Evolutionary conservation across 1,140 invertebrate species (phyloP), one percentile per base, ranked within the genome.

Genomic region (Manduca sexta): DNA sequence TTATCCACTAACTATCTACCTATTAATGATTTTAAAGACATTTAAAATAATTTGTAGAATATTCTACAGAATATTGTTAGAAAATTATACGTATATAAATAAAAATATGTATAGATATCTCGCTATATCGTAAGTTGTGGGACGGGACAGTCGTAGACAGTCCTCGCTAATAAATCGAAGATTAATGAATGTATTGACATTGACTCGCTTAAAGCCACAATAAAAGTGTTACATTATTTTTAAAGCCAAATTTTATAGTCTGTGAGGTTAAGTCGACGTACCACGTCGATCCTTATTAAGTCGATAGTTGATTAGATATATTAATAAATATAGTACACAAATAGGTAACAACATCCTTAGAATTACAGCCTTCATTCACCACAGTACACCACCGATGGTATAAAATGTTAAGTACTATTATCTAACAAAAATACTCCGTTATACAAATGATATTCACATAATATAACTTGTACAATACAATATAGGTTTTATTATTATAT

Each of bases 211-310:
- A 84, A 81, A 82, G 78, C 78, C 65, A 74, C 69, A 69, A 77
- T 82, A 75, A 56, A 74, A 74, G 52, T 73, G 71, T 81, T 60
- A 79, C 81, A 84, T 78, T 81, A 79, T 69, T 78, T 73, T 84
- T 84, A 79, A 83, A 84, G 79, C 79, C 79, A 81, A 78, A 81
- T 81, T 74, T 81, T 43, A 74, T 81, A 84, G 81, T 83, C 81
- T 84, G 81, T 84, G 71, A 79, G 78, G 74, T 84, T 71, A 79
- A 77, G 74, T 68, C 74, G 78, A 75, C 69, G 56, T 51, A 57
- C 49, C 15, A 37, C 57, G 73, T 66, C 76, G 64, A 64, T 69
- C 69, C 66, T 74, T 82, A 79, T 48, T 60, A 69, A 79, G 66
- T 83, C 74, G 69, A 81, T 70, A 79, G 67, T 65, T 68, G 59